Base-by-base conservation (phyloP, 2,113 vertebrate species). In the Phalacrocorax carbo region DNA sequence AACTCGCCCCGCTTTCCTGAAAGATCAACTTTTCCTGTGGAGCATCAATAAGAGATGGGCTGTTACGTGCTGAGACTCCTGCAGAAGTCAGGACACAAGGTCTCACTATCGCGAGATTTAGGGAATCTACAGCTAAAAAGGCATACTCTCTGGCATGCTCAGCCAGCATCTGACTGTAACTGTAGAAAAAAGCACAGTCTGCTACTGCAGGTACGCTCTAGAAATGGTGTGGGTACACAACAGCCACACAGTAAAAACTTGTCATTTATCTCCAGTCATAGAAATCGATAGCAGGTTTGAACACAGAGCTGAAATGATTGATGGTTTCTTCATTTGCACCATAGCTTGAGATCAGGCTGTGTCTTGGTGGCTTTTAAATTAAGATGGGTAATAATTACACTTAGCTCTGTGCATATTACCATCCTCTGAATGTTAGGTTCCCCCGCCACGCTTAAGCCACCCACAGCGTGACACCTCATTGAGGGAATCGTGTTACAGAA, bases 391-490 rank as follows among this genome's bases (percentile, higher is more conserved):
- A 6, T 51, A 91, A 55, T 10, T 14, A 76, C 11, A 10, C 34
- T 84, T 46, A 78, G 30, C 21, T 94, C 54, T 57, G 8, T 34
- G 38, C 13, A 7, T 60, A n/a, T 21, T 55, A 34, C 30, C 0
- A 0, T 42, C 46, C 60, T 48, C 3, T 2, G 51, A 83, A 66
- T 8, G 7, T 58, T 5, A 46, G 17, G 55, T 30, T 86, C 5
- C 40, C 11, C 25, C 44, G 85, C 9, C 27, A 89, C 17, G 29
- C 13, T 38, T 36, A 86, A 88, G 58, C 27, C 38, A 73, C 14
- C 23, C 46, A 55, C 3, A 4, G 15, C 4, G 0, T 2, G 10
- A 80, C 29, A 78, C 25, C 15, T 83, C 4, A 1, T 48, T 48
- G 29, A 82, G 29, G 26, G 46, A 93, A 70, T 34, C 1, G 0